A percentile compares a stretch with the other conserved stretches of the same genome.
Evolutionary conservation across 2,113 vertebrate genomes (phyloP).

Genomic region (Coracopsis vasa): DNA sequence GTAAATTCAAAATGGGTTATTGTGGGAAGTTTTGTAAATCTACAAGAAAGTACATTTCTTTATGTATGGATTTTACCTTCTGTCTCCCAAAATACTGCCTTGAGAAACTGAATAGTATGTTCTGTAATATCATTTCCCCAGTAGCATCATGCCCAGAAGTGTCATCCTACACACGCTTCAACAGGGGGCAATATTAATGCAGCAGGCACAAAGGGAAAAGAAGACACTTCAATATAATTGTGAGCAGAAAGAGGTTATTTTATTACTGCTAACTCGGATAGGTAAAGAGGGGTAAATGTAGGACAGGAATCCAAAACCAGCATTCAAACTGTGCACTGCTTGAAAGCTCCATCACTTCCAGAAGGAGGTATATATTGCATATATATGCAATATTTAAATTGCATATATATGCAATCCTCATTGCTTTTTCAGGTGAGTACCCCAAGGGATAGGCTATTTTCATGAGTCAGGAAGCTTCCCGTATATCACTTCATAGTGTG

Average conservation of each 20-base stretch:
- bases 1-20: not conserved
- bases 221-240: not conserved
- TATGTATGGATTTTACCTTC: not conserved
- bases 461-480: not conserved
- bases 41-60: not conserved
- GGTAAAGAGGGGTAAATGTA: not conserved
- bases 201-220: not conserved
- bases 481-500: not conserved
- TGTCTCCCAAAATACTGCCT: not conserved
- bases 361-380: not conserved
- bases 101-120: not conserved
- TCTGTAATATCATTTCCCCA: not conserved
- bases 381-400: too few relatives aligned
- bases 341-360: not conserved
- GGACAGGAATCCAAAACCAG: not conserved
- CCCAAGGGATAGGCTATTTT: not conserved
- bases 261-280: not conserved
- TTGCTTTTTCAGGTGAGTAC: not conserved
- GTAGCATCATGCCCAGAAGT: not conserved
- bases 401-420: not conserved
- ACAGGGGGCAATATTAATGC: not conserved
- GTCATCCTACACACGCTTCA: not conserved
- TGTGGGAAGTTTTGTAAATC: not conserved
- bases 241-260: not conserved
- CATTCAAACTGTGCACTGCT: accelerated